A percentile compares a stretch with the other conserved stretches of the same genome.
Conservation (phyloP, 2,113 vertebrate genomes). For the Felis chaus region DNA sequence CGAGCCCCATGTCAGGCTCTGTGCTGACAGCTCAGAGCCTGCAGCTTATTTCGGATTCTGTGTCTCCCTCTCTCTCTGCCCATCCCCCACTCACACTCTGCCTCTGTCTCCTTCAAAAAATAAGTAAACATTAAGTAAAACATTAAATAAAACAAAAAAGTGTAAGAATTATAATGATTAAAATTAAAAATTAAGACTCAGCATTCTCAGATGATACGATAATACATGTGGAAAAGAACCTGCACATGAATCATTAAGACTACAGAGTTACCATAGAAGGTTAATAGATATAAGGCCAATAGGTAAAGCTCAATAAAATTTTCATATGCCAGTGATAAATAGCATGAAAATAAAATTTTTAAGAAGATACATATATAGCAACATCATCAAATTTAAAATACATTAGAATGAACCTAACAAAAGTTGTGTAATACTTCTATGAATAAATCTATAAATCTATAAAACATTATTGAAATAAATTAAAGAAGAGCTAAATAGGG, state of each 20-base stretch:
- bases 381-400: not conserved
- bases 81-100: no score
- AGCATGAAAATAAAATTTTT: constrained; percentile 29
- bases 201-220: not conserved
- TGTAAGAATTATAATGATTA: not conserved
- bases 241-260: not conserved
- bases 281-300: not conserved
- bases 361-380: not conserved
- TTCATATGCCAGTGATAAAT: not conserved
- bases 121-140: not conserved
- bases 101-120: no score
- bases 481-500: not conserved
- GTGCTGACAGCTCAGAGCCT: no score
- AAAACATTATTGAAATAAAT: not conserved
- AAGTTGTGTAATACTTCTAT: not conserved
- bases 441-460: constrained; percentile 1
- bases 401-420: not conserved
- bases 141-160: not conserved
- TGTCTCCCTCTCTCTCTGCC: no score
- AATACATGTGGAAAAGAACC: not conserved
- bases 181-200: constrained; percentile 14
- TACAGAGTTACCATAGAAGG: not conserved
- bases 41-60: no score
- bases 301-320: not conserved
- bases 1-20: no score